Conservation (phyloP, 2,888 invertebrate genomes). For the Lasius platythorax region DNA sequence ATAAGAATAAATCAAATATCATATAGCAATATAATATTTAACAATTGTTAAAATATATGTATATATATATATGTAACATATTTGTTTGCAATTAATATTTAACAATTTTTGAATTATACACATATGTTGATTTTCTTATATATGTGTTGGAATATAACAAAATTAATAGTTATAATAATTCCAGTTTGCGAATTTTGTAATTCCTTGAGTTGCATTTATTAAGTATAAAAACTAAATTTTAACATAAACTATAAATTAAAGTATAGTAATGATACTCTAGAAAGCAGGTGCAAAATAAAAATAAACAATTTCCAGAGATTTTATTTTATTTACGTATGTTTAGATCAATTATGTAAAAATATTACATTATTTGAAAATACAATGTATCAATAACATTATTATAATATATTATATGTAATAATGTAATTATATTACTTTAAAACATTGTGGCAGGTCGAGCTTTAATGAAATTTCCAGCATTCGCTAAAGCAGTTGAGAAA, state of each 20-base stretch:
- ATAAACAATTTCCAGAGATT: too few relatives aligned
- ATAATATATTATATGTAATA: too few relatives aligned
- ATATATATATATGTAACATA: too few relatives aligned
- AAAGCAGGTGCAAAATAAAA: too few relatives aligned
- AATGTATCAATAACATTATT: too few relatives aligned
- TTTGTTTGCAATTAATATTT: not conserved
- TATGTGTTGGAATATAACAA: not conserved
- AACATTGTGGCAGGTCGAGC: conserved; percentile 87
- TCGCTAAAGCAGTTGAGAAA: conserved; percentile 88
- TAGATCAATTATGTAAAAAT: too few relatives aligned
- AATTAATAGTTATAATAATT: not conserved
- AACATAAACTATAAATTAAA: not conserved
- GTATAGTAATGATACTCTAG: not conserved
- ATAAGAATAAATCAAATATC: not conserved
- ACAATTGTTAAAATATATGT: too few relatives aligned
- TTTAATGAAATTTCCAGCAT: conserved; percentile 90
- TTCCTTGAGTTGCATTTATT: not conserved
- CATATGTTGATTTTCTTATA: too few relatives aligned
- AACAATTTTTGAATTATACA: not conserved
- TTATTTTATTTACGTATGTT: too few relatives aligned
- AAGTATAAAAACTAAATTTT: not conserved
- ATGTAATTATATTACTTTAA: not conserved
- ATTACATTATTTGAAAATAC: too few relatives aligned
- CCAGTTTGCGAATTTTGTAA: not conserved
- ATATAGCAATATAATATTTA: too few relatives aligned